phyloP scores from a whole-genome alignment of 1,140 invertebrate species.

The Carposina sasakii region DNA sequence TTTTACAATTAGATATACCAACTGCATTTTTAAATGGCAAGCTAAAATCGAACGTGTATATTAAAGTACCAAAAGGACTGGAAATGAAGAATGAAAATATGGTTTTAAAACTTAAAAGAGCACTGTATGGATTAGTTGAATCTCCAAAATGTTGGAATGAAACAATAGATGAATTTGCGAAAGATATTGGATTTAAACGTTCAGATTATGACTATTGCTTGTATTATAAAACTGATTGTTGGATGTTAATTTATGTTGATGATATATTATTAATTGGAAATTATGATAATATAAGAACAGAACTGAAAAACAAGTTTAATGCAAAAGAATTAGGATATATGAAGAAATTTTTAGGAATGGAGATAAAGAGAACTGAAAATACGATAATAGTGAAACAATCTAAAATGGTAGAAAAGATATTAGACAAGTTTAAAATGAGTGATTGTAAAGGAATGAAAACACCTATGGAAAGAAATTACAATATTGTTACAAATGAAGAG shows the following conservation, averaged over 20 bases:
- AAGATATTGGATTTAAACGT: not conserved
- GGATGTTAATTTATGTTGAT: conserved; percentile 2
- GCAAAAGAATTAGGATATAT: conserved; percentile 20
- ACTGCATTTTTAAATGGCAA: conserved; percentile 1
- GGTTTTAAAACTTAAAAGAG: conserved; percentile 2
- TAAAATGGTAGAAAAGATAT: conserved; percentile 17
- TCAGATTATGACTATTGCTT: conserved; percentile 1
- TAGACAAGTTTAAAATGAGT: conserved; percentile 28
- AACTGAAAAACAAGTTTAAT: conserved; percentile 20
- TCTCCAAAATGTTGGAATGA: conserved; percentile 2
- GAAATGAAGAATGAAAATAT: not conserved
- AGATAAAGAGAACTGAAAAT: conserved; percentile 16
- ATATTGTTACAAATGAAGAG: conserved; percentile 7
- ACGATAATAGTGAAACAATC: conserved; percentile 13
- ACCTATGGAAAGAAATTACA: conserved; percentile 22
- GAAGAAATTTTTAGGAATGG: conserved; percentile 17
- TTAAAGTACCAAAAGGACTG: conserved; percentile 1
- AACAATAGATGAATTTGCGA: not conserved
- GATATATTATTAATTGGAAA: conserved; percentile 3
- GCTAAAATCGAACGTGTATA: conserved; percentile 1
- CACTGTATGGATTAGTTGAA: conserved; percentile 3
- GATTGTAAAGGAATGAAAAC: conserved; percentile 20
- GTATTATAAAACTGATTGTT: not conserved
- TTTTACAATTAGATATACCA: not conserved
- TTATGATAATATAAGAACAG: not conserved